Evolutionary conservation across 2,113 vertebrate species (phyloP).

Genomic region (Platysternon megacephalum): DNA sequence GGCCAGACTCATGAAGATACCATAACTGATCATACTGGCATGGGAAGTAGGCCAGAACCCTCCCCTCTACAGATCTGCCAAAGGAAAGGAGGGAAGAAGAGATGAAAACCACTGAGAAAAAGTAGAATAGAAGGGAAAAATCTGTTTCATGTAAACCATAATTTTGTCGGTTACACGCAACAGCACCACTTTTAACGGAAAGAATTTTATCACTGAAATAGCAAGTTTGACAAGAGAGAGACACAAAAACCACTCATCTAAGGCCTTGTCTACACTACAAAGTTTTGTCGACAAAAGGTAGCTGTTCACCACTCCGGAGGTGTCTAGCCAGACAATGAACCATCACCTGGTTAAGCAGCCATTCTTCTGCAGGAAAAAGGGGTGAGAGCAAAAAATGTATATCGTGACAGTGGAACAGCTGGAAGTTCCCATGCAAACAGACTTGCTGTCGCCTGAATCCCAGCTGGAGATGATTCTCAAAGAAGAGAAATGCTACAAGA

Average conservation of each 20-base stretch:
- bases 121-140: not conserved
- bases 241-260: not conserved
- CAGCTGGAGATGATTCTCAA: too few relatives aligned
- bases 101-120: not conserved
- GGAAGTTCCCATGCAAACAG: too few relatives aligned
- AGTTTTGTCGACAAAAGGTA: too few relatives aligned
- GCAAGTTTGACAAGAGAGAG: not conserved
- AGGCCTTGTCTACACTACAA: too few relatives aligned
- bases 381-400: too few relatives aligned
- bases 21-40: not conserved
- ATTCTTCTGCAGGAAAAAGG: too few relatives aligned
- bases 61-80: not conserved
- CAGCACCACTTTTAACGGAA: not conserved
- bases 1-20: not conserved
- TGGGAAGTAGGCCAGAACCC: not conserved
- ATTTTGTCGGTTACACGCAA: not conserved
- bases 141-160: accelerated
- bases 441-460: too few relatives aligned
- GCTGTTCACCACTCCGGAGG: too few relatives aligned
- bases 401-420: too few relatives aligned
- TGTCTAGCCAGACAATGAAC: too few relatives aligned
- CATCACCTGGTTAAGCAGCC: too few relatives aligned
- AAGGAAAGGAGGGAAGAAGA: not conserved
- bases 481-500: too few relatives aligned
- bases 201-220: not conserved